Percentiles rank a stretch among this genome's conserved stretches.
Evolutionary conservation across 2,888 invertebrate genomes (phyloP).

Genomic region (Meteorus colon): DNA sequence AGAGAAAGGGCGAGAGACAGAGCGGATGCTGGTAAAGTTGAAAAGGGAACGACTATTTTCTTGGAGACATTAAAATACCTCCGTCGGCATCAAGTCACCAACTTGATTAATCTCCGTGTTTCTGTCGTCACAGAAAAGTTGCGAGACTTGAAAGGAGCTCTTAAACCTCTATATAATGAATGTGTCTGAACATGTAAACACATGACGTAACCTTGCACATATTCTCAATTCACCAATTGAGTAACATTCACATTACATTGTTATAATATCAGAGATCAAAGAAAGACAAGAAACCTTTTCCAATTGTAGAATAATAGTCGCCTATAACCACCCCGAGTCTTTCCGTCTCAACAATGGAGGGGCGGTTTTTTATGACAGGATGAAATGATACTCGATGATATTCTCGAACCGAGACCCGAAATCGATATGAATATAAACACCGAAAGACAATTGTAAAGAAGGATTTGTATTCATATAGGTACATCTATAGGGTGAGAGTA

Average conservation of each 20-base stretch:
- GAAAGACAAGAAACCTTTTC: not conserved
- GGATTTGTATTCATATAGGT: not conserved
- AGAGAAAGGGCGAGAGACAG: conserved; percentile 36
- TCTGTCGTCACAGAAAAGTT: conserved; percentile 39
- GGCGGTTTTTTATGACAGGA: conserved; percentile 1
- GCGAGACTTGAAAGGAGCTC: conserved; percentile 12
- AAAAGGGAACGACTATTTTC: conserved; percentile 35
- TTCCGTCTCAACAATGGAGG: conserved; percentile 4
- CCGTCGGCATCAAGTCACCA: conserved; percentile 51
- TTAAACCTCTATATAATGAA: conserved; percentile 5
- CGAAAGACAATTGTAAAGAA: conserved; percentile 35
- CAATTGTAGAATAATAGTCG: not conserved
- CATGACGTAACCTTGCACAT: too few relatives aligned
- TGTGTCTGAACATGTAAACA: not conserved
- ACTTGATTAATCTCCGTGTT: conserved; percentile 54
- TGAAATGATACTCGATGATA: conserved; percentile 13
- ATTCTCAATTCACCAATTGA: too few relatives aligned
- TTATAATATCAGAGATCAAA: too few relatives aligned
- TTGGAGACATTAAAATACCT: conserved; percentile 53
- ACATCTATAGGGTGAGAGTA: not conserved
- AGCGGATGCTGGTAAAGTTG: not conserved
- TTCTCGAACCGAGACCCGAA: not conserved
- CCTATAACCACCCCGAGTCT: conserved; percentile 1
- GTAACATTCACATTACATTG: too few relatives aligned
- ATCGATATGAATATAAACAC: conserved; percentile 18